Evolutionary conservation across 2,113 vertebrate species (phyloP).

Genomic region (Periophthalmus modestus): DNA sequence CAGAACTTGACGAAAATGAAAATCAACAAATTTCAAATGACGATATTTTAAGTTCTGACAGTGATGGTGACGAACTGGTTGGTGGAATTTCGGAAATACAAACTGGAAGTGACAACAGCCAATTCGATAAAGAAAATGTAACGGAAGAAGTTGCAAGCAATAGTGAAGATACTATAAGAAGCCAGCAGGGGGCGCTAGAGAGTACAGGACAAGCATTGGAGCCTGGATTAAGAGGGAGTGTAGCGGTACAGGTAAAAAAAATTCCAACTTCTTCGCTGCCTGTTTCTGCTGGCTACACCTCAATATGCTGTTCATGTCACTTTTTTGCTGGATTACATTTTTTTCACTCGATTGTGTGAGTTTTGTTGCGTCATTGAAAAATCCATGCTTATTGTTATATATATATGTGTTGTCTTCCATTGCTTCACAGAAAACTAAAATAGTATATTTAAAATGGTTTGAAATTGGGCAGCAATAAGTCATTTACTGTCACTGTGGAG

Average conservation of each 20-base stretch:
- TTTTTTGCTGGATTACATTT: not conserved
- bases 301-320: not conserved
- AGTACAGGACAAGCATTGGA: not conserved
- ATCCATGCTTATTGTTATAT: not conserved
- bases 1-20: not conserved
- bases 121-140: not conserved
- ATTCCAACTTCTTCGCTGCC: not conserved
- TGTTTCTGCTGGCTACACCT: not conserved
- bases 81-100: not conserved
- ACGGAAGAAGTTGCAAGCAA: not conserved
- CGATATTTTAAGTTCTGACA: no score
- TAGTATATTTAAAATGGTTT: not conserved
- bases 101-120: not conserved
- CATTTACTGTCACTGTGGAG: no score
- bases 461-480: no score
- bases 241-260: not conserved
- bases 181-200: not conserved
- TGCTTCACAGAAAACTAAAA: no score
- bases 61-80: not conserved
- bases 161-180: not conserved
- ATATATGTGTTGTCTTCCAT: constrained; percentile 8
- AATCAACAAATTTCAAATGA: not conserved
- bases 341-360: not conserved
- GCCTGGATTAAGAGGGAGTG: not conserved
- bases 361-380: not conserved